Percentiles rank a stretch among this genome's conserved stretches.
phyloP scores from a whole-genome alignment of 35 echinoderm and acorn worm species.

The Lytechinus pictus region DNA sequence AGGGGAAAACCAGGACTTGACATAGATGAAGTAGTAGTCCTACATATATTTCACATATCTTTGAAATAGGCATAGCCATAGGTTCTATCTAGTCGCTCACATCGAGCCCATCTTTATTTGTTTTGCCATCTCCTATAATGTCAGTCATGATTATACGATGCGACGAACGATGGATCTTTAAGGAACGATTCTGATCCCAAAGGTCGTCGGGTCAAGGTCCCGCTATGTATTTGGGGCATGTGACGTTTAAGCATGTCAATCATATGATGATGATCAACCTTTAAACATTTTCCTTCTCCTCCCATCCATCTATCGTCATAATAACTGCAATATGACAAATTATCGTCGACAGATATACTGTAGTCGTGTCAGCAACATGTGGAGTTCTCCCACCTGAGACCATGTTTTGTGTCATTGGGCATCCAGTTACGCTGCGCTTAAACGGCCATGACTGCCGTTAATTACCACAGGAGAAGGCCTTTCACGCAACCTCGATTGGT shows the following conservation, averaged over 20 bases:
- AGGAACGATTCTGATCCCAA: background rate
- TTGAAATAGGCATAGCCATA: background rate
- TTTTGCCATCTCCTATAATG: background rate
- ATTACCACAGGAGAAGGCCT: background rate
- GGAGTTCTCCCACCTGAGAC: background rate
- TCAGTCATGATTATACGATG: background rate
- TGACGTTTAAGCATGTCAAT: background rate
- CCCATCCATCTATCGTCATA: background rate
- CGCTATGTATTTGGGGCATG: background rate
- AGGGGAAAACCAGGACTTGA: no score
- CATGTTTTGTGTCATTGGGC: background rate
- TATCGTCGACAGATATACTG: background rate
- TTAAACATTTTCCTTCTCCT: background rate
- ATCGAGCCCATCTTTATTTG: background rate
- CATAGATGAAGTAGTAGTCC: no score
- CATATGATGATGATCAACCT: background rate
- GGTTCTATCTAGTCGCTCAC: background rate
- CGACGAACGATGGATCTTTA: background rate
- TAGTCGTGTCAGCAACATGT: background rate
- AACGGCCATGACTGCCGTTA: background rate
- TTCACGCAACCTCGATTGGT: background rate
- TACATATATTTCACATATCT: background rate
- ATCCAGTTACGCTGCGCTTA: background rate
- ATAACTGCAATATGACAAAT: background rate
- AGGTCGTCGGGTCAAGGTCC: background rate